These are phyloP conservation scores for Onychostruthus taczanowskii DNA, from an alignment of 2,113 vertebrate species.

Conservation along the genomic window DNA sequence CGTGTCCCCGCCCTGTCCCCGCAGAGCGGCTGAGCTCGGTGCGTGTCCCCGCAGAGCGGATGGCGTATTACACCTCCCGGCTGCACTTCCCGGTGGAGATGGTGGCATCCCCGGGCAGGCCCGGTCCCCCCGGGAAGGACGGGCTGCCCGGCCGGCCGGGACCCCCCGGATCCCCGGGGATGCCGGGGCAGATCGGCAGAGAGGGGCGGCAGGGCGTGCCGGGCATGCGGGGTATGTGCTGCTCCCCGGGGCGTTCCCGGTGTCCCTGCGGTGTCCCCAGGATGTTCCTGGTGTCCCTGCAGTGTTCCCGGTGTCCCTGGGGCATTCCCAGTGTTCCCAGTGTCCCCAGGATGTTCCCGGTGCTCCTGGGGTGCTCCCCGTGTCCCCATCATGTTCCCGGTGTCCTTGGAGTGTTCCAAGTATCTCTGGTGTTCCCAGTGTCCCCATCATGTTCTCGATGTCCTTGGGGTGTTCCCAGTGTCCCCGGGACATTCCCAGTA, in stretches of 20 bases:
- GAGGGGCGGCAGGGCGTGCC: constrained; percentile 86
- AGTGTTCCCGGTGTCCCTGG: too few species aligned
- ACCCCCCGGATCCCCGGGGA: constrained; percentile 79
- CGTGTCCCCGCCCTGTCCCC: accelerated
- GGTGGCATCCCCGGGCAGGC: constrained; percentile 85
- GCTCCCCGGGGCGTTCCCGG: accelerated
- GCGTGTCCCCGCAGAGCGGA: constrained; percentile 81
- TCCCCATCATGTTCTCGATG: too few species aligned
- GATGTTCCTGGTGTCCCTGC: accelerated
- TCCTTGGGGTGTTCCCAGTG: accelerated
- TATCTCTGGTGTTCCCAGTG: too few species aligned
- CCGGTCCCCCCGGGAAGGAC: constrained; percentile 90
- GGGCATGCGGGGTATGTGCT: constrained; percentile 80
- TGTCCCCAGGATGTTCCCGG: too few species aligned
- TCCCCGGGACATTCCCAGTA: accelerated
- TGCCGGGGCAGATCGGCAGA: constrained; percentile 89
- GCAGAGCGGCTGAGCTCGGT: neutral
- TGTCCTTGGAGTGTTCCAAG: accelerated
- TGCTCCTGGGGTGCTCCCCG: too few species aligned
- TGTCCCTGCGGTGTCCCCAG: accelerated
- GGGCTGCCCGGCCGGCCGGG: constrained; percentile 83
- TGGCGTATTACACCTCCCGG: constrained; percentile 91
- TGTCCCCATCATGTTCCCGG: too few species aligned
- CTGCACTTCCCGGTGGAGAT: constrained; percentile 88
- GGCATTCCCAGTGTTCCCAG: too few species aligned